These are phyloP conservation scores for Isaurus tuberculatus DNA, from an alignment of 92 coral and sea anemone species.

Conservation along the genomic window DNA sequence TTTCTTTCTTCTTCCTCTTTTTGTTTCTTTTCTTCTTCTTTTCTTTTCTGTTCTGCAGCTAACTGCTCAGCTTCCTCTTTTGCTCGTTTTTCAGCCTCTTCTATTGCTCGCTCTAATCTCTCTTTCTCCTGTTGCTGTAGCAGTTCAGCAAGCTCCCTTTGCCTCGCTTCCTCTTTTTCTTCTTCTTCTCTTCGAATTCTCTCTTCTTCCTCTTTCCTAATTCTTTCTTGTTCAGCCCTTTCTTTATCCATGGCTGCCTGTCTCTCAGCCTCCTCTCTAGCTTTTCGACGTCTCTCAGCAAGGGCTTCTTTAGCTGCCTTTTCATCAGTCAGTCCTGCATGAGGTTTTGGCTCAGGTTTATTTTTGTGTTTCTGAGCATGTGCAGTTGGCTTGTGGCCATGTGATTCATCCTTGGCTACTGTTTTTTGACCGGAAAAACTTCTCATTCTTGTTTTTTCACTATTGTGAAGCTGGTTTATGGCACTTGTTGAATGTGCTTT, in stretches of 20 bases:
- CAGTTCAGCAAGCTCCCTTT: conserved; percentile 79
- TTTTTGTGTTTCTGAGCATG: conserved; percentile 61
- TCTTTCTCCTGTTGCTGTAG: conserved; percentile 90
- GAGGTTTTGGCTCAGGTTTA: conserved; percentile 79
- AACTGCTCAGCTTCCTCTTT: conserved; percentile 77
- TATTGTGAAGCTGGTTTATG: conserved; percentile 68
- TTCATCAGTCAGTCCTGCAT: conserved; percentile 90
- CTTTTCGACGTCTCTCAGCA: conserved; percentile 93
- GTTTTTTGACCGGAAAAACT: conserved; percentile 43
- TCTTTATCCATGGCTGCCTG: conserved; percentile 92
- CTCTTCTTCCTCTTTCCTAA: conserved; percentile 89
- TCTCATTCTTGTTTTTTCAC: background rate
- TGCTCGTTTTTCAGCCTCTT: conserved; percentile 73
- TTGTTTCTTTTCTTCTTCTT: conserved; percentile 74
- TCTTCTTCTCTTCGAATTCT: conserved; percentile 87
- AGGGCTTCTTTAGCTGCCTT: conserved; percentile 91
- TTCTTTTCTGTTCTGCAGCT: conserved; percentile 78
- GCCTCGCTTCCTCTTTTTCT: conserved; percentile 86
- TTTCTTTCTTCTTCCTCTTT: conserved; percentile 79
- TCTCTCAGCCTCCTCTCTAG: conserved; percentile 97
- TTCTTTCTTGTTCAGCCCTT: conserved; percentile 86
- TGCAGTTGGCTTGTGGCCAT: conserved; percentile 51
- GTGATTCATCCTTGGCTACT: conserved; percentile 9
- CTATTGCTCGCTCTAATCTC: conserved; percentile 67
- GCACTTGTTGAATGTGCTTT: conserved; percentile 97